Evolutionary conservation across 2,888 invertebrate genomes (phyloP), one percentile per base, ranked within the genome.

Genomic region (Thereva unica): DNA sequence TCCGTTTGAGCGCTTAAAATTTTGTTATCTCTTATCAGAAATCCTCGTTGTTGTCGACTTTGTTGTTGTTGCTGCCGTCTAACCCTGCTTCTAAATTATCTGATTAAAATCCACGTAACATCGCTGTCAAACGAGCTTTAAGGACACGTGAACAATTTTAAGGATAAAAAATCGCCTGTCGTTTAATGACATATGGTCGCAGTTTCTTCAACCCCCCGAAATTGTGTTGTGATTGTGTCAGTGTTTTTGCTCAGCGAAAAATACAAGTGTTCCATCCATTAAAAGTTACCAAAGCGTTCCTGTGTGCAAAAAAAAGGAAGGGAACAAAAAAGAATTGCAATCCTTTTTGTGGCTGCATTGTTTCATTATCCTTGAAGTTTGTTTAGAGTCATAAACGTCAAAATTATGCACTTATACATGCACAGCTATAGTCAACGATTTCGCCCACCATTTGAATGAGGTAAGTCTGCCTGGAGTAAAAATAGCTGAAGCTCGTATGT

Each of bases 1-100:
- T 35, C 47, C 49, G 59, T 37, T 35, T 34, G 40, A 59, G 59
- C 37, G 47, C 47, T 49, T 59, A 47, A 38, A 59, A 59, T 38
- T 59, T 42, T 12, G 59, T 59, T 59, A 59, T 59, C 59, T 59
- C 59, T 45, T 59, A 59, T 59, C 59, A 49, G 38, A 52, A n/a
- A 23, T 8, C 59, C 59, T 47, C 47, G 37, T 23, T 9, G 59
- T 59, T 23, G 57, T 42, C 37, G 57, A 45, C 59, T 35, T 47
- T 41, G 59, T 41, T 47, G 38, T 10, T 59, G 10, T 45, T 59
- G 47, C 44, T 59, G 56, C 35, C 44, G 10, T 8, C 45, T 56
- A 10, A 44, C 56, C 45, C 44, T 35, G 10, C 47, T n/a, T 12
- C 47, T 47, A 47, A 49, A 40, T 59, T 59, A 59, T 59, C 59